Base-by-base conservation (phyloP, 2,888 invertebrate species). In the Eupithecia centaureata region DNA sequence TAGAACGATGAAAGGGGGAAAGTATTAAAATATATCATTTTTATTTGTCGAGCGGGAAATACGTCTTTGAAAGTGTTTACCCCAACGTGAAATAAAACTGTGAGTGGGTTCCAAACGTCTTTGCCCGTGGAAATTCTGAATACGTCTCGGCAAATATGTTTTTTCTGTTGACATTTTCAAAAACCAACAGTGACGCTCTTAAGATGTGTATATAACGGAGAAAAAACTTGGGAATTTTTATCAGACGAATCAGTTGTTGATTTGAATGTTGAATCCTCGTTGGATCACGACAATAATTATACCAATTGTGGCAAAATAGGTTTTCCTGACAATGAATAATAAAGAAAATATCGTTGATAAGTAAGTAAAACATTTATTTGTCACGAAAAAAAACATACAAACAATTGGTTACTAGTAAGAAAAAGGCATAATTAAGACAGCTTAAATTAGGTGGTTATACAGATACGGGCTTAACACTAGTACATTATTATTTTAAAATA, bases 1-100 rank as follows among this genome's bases (percentile, higher is more conserved):
- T 70, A 72, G 69, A 74, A 22, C 75, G 76, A 78, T 80, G 77
- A 82, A 82, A 82, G 75, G 75, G 75, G 71, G 64, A 77, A 85
- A 84, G 82, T 83, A 84, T 85, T 85, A 85, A 87, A 87, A 86
- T 84, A 85, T 82, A 84, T 84, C 84, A 84, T 85, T 86, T 74
- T 83, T 88, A 84, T 90, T 88, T 89, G 86, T 83, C 78, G 82
- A 87, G 80, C 80, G 81, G 82, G 82, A 87, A 87, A 88, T 86
- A 88, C 86, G 87, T 89, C 84, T 89, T 89, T 86, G 86, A 85
- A 86, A 84, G 82, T 88, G 85, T 89, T 89, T 90, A 87, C 86
- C 79, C 81, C 81, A 77, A 82, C 81, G 83, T 84, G 86, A 87
- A 88, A 90, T 89, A 89, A 89, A 89, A 90, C 86, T 86, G 86